These are phyloP conservation scores for Paradisaea rubra DNA, from an alignment of 2,113 vertebrate genomes.

Conservation along the genomic window DNA sequence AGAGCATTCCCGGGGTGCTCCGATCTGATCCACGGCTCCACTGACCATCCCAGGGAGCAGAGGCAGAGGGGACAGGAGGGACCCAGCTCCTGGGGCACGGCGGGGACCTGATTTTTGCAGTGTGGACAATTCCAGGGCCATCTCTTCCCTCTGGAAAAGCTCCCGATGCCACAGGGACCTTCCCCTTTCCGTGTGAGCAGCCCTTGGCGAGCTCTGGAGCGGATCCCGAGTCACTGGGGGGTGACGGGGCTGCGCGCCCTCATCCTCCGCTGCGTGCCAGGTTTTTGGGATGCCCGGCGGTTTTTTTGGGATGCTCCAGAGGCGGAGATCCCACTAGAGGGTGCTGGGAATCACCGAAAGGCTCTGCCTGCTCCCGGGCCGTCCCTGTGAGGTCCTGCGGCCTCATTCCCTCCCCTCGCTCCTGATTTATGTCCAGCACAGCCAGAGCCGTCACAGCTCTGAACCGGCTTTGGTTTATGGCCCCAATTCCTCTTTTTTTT, in stretches of 20 bases:
- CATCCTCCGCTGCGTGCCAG: fast-evolving
- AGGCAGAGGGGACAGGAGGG: neutral
- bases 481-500: neutral
- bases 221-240: neutral
- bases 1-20: neutral
- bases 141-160: neutral
- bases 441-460: neutral
- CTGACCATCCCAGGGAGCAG: neutral
- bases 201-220: neutral
- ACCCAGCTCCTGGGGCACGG: fast-evolving
- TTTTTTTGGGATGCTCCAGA: neutral
- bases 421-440: neutral
- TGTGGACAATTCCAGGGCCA: fast-evolving
- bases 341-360: neutral
- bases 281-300: neutral
- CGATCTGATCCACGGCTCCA: fast-evolving
- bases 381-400: neutral
- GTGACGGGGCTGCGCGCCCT: neutral
- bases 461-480: neutral
- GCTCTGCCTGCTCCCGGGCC: neutral
- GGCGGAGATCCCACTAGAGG: neutral
- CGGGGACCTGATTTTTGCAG: neutral
- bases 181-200: neutral
- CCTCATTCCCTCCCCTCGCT: neutral
- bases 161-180: neutral